Evolutionary conservation across 2,888 invertebrate genomes (phyloP), one percentile per base, ranked within the genome.

Genomic region (Nebria salina): DNA sequence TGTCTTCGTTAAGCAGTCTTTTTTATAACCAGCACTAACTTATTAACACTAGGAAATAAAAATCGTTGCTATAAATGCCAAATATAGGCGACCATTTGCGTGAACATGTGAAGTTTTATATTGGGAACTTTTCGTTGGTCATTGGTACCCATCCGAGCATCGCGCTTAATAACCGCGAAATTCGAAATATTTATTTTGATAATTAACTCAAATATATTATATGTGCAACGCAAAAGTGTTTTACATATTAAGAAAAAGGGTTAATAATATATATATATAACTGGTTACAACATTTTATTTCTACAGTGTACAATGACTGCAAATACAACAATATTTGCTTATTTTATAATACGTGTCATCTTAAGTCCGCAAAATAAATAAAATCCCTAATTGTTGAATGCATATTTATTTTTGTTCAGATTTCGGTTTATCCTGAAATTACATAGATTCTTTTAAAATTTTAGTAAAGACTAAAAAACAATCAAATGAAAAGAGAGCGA

Each of bases 371-470:
- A 68, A 68, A 20, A 20, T 68, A 68, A 68, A 68, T 25, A 68
- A 68, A 20, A 15, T 15, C 20, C 11, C 54, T 13, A 5, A 7
- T 13, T 54, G 54, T 3, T 7, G 54, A 54, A 11, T 54, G 4
- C 2, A 8, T 54, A 7, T 54, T 54, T 54, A 54, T 54, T 20
- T 70, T 70, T 20, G 34, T 70, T 70, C 70, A 70, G 70, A 70
- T 70, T 70, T 70, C 9, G 70, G 11, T 26, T 11, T 70, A 34
- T 8, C 70, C 70, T 70, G 70, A 70, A 70, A 70, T 20, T 11
- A 70, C 20, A 70, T 25, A 25, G 15, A 70, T 54, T 54, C 8
- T 54, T 54, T 54, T 54, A 68, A 68, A 68, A 11, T 11, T 68
- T 68, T 25, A 25, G 26, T 20, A n/a, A 1, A 5, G 34, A 68